phyloP scores from a whole-genome alignment of 2,888 invertebrate species.

The Orchesellides sinensis region DNA sequence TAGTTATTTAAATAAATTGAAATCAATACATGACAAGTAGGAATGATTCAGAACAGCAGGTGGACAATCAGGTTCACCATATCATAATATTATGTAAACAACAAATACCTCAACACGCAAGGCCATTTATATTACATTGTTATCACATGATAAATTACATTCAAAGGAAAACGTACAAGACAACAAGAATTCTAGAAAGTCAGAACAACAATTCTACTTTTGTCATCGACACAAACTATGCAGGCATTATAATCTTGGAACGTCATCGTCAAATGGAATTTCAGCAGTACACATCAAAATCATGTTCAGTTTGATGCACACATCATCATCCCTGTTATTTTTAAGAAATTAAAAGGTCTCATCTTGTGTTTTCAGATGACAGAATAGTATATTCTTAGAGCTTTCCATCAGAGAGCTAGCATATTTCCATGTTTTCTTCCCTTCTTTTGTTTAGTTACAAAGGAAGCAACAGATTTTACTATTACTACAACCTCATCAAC shows the following conservation, averaged over 20 bases:
- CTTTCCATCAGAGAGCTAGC: too few species aligned
- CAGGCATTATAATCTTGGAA: too few species aligned
- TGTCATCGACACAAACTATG: too few species aligned
- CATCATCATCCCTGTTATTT: too few species aligned
- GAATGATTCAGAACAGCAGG: conserved; percentile 20
- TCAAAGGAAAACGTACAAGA: not conserved
- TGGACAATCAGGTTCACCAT: not conserved
- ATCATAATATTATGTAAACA: conserved; percentile 3
- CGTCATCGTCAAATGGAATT: too few species aligned
- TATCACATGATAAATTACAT: conserved; percentile 22
- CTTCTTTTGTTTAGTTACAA: not conserved
- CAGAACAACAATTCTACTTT: too few species aligned
- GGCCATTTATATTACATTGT: not conserved
- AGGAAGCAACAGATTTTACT: not conserved
- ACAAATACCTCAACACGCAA: conserved; percentile 10
- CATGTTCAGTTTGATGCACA: too few species aligned
- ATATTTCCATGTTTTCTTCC: not conserved
- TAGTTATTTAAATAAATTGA: conserved; percentile 22
- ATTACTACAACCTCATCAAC: not conserved
- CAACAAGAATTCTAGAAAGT: too few species aligned
- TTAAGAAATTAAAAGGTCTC: too few species aligned
- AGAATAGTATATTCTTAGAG: too few species aligned
- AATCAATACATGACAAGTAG: conserved; percentile 4
- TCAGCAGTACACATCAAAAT: too few species aligned
- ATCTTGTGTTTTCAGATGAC: too few species aligned